phyloP scores from a whole-genome alignment of 2,797 vertebrate species.

The Trematomus bernacchii region DNA sequence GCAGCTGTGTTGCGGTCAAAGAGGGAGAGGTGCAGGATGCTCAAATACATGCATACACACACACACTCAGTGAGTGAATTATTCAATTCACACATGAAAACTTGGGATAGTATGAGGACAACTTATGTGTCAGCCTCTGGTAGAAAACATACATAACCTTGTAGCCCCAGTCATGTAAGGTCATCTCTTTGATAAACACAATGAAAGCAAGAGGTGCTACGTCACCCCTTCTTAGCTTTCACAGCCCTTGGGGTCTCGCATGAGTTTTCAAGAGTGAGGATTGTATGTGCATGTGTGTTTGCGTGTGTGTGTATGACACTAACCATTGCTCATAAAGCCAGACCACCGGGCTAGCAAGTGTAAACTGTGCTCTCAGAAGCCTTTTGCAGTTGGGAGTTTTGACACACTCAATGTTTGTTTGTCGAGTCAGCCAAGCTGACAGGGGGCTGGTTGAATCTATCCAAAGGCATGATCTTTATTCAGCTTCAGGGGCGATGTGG shows the following conservation, averaged over 20 bases:
- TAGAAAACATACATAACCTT: conserved; percentile 71
- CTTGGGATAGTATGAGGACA: conserved; percentile 36
- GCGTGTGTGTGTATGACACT: conserved; percentile 72
- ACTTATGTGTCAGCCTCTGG: conserved; percentile 62
- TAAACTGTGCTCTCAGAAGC: conserved; percentile 86
- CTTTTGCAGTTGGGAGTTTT: conserved; percentile 82
- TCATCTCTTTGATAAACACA: conserved; percentile 75
- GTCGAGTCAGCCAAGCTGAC: conserved; percentile 82
- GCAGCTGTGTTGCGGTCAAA: conserved; percentile 76
- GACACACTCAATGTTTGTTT: conserved; percentile 86
- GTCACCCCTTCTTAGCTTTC: conserved; percentile 74
- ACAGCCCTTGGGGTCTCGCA: conserved; percentile 68
- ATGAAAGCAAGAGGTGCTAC: conserved; percentile 68
- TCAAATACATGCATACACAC: conserved; percentile 40
- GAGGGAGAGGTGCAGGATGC: conserved; percentile 67
- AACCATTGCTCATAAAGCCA: conserved; percentile 84
- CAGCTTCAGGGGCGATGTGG: conserved; percentile 47
- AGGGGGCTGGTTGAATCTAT: conserved; percentile 68
- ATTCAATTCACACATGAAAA: conserved; percentile 13
- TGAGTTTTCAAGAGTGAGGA: conserved; percentile 61
- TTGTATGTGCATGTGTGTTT: conserved; percentile 47
- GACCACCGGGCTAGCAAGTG: conserved; percentile 87
- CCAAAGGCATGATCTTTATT: conserved; percentile 63
- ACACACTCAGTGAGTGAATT: not conserved
- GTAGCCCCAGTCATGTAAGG: conserved; percentile 75